Percentiles rank a stretch among this genome's conserved stretches.
Conservation (phyloP, 2,888 invertebrate species). For the Gasteruption jaculator region DNA sequence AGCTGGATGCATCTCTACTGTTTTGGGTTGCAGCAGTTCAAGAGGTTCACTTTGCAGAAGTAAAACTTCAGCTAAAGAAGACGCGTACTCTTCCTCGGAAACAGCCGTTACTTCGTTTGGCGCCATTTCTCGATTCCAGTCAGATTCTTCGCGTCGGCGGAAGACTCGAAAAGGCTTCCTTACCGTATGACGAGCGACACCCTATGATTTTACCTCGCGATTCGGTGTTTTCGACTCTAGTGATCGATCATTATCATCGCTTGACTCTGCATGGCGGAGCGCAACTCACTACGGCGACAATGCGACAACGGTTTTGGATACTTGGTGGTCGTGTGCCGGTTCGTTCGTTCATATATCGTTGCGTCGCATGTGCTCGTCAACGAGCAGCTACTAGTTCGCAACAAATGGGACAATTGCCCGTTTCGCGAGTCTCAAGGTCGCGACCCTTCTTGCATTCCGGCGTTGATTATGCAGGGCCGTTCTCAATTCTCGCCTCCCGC, state of each 20-base stretch:
- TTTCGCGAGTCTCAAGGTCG: constrained; percentile 6
- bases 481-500: background rate
- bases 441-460: constrained; percentile 13
- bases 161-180: constrained; percentile 8
- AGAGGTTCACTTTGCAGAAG: too few relatives aligned
- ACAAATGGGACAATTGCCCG: constrained; percentile 5
- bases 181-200: background rate
- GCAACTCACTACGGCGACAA: constrained; percentile 11
- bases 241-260: background rate
- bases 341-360: constrained; percentile 10
- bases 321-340: constrained; percentile 11
- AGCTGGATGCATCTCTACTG: too few relatives aligned
- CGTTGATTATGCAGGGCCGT: constrained; percentile 21
- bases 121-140: background rate
- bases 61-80: too few relatives aligned
- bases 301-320: constrained; percentile 18
- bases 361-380: constrained; percentile 18
- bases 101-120: background rate
- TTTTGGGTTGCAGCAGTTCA: too few relatives aligned
- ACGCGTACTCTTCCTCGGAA: too few relatives aligned
- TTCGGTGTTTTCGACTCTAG: background rate
- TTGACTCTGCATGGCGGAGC: constrained; percentile 16
- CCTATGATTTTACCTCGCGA: constrained; percentile 1
- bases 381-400: background rate
- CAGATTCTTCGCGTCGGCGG: constrained; percentile 11